These are phyloP conservation scores for Polymixis flavicincta DNA, from an alignment of 2,888 invertebrate genomes.

Conservation along the genomic window DNA sequence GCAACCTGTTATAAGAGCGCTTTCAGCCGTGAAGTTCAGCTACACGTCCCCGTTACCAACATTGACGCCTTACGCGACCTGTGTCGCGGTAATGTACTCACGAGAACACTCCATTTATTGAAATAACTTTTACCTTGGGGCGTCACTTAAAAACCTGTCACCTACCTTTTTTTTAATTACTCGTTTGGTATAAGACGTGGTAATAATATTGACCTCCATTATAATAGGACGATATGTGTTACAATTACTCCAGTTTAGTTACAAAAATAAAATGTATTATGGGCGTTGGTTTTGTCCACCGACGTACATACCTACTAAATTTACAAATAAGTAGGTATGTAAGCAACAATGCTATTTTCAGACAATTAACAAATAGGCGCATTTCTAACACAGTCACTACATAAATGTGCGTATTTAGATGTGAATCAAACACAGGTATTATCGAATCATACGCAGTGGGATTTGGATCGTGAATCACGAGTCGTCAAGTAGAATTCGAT, in stretches of 20 bases:
- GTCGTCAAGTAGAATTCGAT: constrained; percentile 84
- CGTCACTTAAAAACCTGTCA: constrained; percentile 19
- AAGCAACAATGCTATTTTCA: neutral
- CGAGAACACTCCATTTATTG: constrained; percentile 53
- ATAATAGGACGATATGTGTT: neutral
- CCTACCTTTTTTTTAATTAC: constrained; percentile 5
- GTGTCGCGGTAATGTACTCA: constrained; percentile 46
- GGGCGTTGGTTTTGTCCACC: neutral
- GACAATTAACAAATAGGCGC: constrained; percentile 5
- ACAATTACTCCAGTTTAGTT: neutral
- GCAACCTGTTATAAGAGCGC: constrained; percentile 79
- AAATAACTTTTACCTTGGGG: constrained; percentile 28
- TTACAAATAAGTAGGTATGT: neutral
- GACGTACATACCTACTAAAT: too few species aligned
- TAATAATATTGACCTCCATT: constrained; percentile 18
- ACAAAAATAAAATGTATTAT: neutral
- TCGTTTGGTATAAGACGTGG: neutral
- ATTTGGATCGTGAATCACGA: constrained; percentile 85
- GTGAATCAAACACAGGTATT: constrained; percentile 60
- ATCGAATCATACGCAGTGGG: constrained; percentile 77
- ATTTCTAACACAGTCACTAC: constrained; percentile 15
- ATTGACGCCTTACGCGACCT: constrained; percentile 75
- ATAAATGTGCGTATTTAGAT: constrained; percentile 54
- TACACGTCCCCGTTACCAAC: constrained; percentile 76
- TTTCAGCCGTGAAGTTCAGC: constrained; percentile 78